A percentile compares a stretch with the other conserved stretches of the same genome.
These are phyloP conservation scores for Corapipo altera DNA, from an alignment of 2,113 vertebrate genomes.

Conservation along the genomic window DNA sequence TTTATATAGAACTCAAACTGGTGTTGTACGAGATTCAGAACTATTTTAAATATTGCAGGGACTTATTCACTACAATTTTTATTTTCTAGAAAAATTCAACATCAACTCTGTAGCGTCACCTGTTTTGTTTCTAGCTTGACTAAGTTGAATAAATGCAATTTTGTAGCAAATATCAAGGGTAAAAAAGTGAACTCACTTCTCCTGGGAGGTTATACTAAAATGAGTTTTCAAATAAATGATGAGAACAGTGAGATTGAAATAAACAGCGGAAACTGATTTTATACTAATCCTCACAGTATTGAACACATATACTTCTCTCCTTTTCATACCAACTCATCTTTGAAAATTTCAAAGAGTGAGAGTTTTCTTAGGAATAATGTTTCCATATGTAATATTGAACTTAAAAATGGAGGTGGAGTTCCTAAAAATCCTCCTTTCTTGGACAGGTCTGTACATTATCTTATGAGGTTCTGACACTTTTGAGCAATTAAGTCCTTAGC, in stretches of 20 bases:
- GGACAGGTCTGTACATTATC: neutral
- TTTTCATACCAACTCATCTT: neutral
- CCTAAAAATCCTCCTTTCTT: neutral
- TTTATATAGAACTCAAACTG: neutral
- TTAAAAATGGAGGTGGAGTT: neutral
- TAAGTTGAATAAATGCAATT: slow-evolving; percentile 13
- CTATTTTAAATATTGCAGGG: neutral
- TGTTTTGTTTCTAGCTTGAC: neutral
- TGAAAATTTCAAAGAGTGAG: neutral
- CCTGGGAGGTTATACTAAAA: neutral
- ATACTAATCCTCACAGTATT: neutral
- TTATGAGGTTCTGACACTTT: neutral
- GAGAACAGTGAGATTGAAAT: slow-evolving; percentile 17
- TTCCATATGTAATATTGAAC: neutral
- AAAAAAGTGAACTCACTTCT: slow-evolving; percentile 23
- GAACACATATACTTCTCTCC: neutral
- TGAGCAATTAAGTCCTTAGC: neutral
- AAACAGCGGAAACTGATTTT: neutral
- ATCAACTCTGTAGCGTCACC: neutral
- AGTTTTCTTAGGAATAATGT: neutral
- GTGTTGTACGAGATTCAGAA: neutral
- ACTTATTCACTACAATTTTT: neutral
- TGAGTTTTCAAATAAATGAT: slow-evolving; percentile 9
- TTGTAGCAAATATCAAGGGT: slow-evolving; percentile 23
- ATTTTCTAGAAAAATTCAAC: neutral